Base-by-base conservation (phyloP, 2,113 vertebrate genomes). In the Saccopteryx leptura region DNA sequence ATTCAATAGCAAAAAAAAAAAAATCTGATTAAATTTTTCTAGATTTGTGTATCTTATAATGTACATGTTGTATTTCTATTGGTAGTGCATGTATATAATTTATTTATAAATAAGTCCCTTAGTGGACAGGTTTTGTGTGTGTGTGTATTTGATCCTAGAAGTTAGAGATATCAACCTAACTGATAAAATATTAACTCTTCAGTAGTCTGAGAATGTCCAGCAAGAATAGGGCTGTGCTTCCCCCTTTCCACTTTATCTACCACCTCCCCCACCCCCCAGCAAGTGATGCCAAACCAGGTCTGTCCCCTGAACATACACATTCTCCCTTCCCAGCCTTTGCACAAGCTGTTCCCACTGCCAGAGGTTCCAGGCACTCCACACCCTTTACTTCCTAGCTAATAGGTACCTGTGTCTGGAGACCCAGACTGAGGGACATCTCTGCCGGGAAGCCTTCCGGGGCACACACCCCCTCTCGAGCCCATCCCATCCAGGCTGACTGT, bases 361-460 rank as follows among this genome's bases (percentile, higher is more conserved):
- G 65, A 58, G 52, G 8, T 33, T 81, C 94, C 75, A 10, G 8
- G 14, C 17, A 10, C n/a, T 56, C 48, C 39, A 21, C 83, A 39
- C 31, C 11, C 17, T 71, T 13, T 69, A 19, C 46, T 28, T 87
- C 74, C 50, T 28, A 11, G 58, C 46, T 82, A 24, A 21, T 4
- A 5, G 9, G n/a, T 31, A 4, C 88, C 54, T 81, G 60, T 46
- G 46, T 48, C 66, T 46, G 2, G 23, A 71, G 76, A 78, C 63
- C 74, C 87, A 75, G 50, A 46, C 61, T 72, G 5, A 68, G 50
- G 5, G 85, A 15, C 74, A 39, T 26, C 74, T 65, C 50, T 48
- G 61, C 63, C 79, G n/a, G 82, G 87, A 95, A 94, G 52, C 21
- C 78, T 76, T 81, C 74, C 85, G 19, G 60, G 54, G 74, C 3